These are phyloP conservation scores for Drosophila picticornis DNA, from an alignment of 2,888 invertebrate species.

Conservation along the genomic window DNA sequence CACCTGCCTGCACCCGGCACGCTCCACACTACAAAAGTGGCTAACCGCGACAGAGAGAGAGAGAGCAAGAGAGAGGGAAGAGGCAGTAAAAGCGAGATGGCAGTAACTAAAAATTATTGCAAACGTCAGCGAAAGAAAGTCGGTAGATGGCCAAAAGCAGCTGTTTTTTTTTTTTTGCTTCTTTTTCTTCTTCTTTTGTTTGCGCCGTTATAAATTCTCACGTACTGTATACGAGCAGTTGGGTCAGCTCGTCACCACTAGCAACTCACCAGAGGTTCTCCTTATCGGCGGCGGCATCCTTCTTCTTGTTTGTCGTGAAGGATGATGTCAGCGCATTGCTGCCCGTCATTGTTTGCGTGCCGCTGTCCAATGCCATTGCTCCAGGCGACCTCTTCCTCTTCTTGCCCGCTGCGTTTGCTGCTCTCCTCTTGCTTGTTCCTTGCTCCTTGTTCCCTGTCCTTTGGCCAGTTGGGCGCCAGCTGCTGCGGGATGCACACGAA, in stretches of 20 bases:
- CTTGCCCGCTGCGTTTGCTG: neutral
- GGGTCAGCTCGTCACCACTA: neutral
- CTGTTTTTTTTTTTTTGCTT: constrained; percentile 25
- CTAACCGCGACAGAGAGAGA: neutral
- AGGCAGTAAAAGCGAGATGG: constrained; percentile 13
- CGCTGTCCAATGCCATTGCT: constrained; percentile 83
- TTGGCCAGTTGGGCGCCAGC: constrained; percentile 26
- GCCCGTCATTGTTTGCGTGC: constrained; percentile 82
- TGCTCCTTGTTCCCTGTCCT: constrained; percentile 15
- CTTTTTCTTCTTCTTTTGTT: neutral
- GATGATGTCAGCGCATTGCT: constrained; percentile 84
- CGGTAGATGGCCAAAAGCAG: constrained; percentile 35
- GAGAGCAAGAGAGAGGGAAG: neutral
- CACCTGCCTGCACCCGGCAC: constrained; percentile 22
- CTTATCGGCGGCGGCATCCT: constrained; percentile 83
- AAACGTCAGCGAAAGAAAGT: constrained; percentile 72
- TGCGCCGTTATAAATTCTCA: constrained; percentile 5
- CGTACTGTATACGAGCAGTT: neutral
- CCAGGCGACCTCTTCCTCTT: constrained; percentile 30
- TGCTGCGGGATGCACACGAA: constrained; percentile 44
- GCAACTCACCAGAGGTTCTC: constrained; percentile 83
- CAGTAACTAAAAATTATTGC: constrained; percentile 45
- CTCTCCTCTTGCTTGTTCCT: constrained; percentile 5
- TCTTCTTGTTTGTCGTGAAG: constrained; percentile 83
- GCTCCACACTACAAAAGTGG: constrained; percentile 1